A percentile compares a stretch with the other conserved stretches of the same genome.
Conservation (phyloP, 2,888 invertebrate species). For the Hydrotaea cyrtoneurina region DNA sequence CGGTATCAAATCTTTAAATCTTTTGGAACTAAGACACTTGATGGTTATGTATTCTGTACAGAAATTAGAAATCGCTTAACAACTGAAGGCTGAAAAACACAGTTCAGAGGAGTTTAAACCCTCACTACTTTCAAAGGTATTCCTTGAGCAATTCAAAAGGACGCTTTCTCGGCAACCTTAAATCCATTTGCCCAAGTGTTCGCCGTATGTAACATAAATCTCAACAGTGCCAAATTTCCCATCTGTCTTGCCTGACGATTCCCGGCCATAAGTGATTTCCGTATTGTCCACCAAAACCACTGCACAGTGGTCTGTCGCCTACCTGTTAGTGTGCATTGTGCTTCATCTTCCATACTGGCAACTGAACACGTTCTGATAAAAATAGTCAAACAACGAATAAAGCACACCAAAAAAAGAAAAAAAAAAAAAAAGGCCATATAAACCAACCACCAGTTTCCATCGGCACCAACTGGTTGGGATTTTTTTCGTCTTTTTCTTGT, state of each 20-base stretch:
- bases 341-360: not conserved
- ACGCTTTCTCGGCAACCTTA: not conserved
- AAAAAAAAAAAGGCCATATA: not conserved
- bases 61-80: too few relatives aligned
- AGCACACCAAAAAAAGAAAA: too few relatives aligned
- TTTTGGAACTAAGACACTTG: too few relatives aligned
- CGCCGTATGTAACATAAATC: conserved; percentile 2
- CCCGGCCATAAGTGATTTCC: not conserved
- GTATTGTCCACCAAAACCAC: conserved; percentile 2
- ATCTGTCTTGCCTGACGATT: not conserved
- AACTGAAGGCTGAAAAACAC: too few relatives aligned
- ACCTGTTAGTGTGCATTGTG: not conserved
- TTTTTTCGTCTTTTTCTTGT: not conserved
- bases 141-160: too few relatives aligned
- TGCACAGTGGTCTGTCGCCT: not conserved
- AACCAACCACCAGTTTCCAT: conserved; percentile 3
- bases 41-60: too few relatives aligned
- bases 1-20: too few relatives aligned
- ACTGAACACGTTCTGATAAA: not conserved
- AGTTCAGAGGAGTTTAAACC: too few relatives aligned
- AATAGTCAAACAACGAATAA: too few relatives aligned
- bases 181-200: not conserved
- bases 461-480: not conserved
- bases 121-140: too few relatives aligned
- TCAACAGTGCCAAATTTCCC: not conserved